Evolutionary conservation across 2,797 vertebrate species (phyloP), one percentile per base, ranked within the genome.

Genomic region (Delichon dasypus): DNA sequence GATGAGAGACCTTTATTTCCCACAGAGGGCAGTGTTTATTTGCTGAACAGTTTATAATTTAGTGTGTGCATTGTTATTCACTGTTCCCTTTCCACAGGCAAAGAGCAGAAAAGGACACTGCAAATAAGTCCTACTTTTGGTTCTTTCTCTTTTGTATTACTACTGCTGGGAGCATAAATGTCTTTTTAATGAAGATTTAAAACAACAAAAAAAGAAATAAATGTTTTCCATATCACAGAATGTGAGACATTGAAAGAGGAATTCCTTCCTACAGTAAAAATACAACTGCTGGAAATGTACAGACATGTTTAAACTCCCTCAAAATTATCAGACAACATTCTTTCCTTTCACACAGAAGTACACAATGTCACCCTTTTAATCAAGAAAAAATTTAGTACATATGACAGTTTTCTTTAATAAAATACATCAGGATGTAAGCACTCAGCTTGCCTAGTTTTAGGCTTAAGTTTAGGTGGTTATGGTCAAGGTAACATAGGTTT

Each of bases 1-100:
- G 44, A 82, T 19, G 44, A 91, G 13, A 5, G 20, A 27, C 11
- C 3, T 22, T 78, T 96, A 85, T 92, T 60, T 60, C 97, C 98
- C 93, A 97, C 82, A 98, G 97, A 97, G 97, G 97, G 98, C 97
- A 98, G 92, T 97, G 85, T 98, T 95, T 95, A 73, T 96, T 97
- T 97, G 94, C 88, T 62, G 55, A 97, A 97, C 29, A 76, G 10
- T 27, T 66, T 34, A 8, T 44, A 3, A 1, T 27, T 7, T 16
- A 68, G 7, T 10, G 21, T 29, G 27, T 16, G 5, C 29, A 11
- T 21, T 21, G 5, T 48, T 62, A 16, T 13, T 26, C 8, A 50
- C 8, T 54, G 25, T 51, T 72, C 47, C 14, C 25, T 80, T 90
- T 85, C 93, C 16, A 29, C 51, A 57, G 38, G 47, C 40, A 45